Base-by-base conservation (phyloP, 2,113 vertebrate genomes). In the Pampusana beccarii region DNA sequence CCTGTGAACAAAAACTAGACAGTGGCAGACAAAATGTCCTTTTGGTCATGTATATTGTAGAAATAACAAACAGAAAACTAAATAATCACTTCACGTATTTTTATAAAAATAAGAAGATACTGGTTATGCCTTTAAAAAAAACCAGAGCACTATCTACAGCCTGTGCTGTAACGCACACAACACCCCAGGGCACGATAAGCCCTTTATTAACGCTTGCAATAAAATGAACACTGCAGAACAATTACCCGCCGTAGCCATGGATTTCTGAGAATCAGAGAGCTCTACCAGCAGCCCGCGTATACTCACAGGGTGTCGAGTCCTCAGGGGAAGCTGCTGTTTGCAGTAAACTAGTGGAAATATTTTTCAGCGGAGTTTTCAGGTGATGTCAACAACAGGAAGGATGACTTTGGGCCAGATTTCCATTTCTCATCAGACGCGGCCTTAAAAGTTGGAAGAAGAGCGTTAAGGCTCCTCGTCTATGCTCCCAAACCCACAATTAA, bases 341-440 rank as follows among this genome's bases (percentile, higher is more conserved):
- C 87, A 46, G 58, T 4, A 51, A 90, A 86, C 36, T n/a, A 57
- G 33, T 29, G 88, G 54, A 82, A 92, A 66, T 85, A 33, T 91
- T 77, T 46, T 77, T 26, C 92, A 36, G n/a, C 0, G 20, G 90
- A 93, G 88, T 92, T 93, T 80, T 97, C 93, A 96, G 75, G 95
- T 94, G 88, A 95, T 96, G 93, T 95, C 96, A 96, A 96, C 88
- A 94, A 93, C 90, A 90, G 94, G 88, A 90, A 94, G 71, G 92
- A 71, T 78, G 85, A 92, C 75, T 94, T 64, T 2, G 54, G 88
- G 90, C 67, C 94, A 78, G 90, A 60, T 93, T 95, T 80, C 94
- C 96, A 94, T 93, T 73, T 92, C 94, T 93, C 92, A 90, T 88
- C 53, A 71, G 56, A 53, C 11, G 4, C 74, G 21, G 51, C 90